phyloP scores from a whole-genome alignment of 2,888 invertebrate genomes.

The Pseudoips prasinana region DNA sequence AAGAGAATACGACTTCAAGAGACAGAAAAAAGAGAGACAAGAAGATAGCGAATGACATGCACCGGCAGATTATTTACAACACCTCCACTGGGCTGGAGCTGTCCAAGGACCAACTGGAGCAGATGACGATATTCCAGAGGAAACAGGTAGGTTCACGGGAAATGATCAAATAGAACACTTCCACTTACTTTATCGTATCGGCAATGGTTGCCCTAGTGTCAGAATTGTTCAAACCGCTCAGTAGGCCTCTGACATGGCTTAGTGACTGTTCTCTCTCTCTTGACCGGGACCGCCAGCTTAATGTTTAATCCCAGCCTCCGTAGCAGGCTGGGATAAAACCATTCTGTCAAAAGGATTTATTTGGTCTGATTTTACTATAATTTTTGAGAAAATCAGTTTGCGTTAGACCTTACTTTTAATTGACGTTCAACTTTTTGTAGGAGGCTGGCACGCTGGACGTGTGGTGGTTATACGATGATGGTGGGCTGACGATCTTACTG shows the following conservation, averaged over 20 bases:
- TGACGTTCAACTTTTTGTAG: slow-evolving; percentile 43
- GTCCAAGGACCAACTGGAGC: slow-evolving; percentile 85
- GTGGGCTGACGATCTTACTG: slow-evolving; percentile 91
- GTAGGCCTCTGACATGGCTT: too few relatives aligned
- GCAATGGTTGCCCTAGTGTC: too few relatives aligned
- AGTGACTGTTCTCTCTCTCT: too few relatives aligned
- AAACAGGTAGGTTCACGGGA: slow-evolving; percentile 84
- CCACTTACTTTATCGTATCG: not conserved
- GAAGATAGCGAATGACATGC: slow-evolving; percentile 51
- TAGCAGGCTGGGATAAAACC: too few relatives aligned
- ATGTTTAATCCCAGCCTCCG: too few relatives aligned
- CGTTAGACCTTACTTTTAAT: too few relatives aligned
- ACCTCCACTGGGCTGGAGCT: slow-evolving; percentile 83
- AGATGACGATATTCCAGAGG: slow-evolving; percentile 87
- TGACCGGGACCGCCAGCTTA: too few relatives aligned
- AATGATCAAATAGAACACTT: not conserved
- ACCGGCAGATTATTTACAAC: slow-evolving; percentile 77
- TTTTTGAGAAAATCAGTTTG: too few relatives aligned
- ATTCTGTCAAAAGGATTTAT: too few relatives aligned
- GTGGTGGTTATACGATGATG: slow-evolving; percentile 98
- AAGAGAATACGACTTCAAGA: slow-evolving; percentile 36
- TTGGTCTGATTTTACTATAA: too few relatives aligned
- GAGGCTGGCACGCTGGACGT: slow-evolving; percentile 93
- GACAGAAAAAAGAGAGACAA: slow-evolving; percentile 59
- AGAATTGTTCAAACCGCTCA: too few relatives aligned